Evolutionary conservation across 2,113 vertebrate species (phyloP).

Genomic region (Odobenus rosmarus): DNA sequence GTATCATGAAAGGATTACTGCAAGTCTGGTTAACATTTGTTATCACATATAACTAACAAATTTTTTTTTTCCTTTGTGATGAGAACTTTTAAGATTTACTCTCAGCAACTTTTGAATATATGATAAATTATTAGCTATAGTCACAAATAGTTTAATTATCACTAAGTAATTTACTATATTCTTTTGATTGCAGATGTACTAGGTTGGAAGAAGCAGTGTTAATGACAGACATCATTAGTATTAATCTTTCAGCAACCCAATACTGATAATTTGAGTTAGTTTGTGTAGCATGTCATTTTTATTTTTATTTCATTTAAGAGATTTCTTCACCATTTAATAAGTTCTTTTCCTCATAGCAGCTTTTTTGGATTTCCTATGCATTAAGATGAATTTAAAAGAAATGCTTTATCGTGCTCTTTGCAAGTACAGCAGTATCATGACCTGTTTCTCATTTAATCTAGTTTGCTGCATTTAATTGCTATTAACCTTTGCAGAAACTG

Average conservation of each 20-base stretch:
- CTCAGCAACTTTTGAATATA: background rate
- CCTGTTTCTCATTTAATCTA: slow-evolving; percentile 91
- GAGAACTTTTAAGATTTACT: background rate
- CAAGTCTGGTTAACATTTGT: background rate
- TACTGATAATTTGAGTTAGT: slow-evolving; percentile 57
- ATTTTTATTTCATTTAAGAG: slow-evolving; percentile 64
- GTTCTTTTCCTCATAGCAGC: slow-evolving; percentile 30
- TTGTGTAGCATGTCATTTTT: slow-evolving; percentile 58
- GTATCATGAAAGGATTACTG: background rate
- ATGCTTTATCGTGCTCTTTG: slow-evolving; percentile 88
- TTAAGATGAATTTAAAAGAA: slow-evolving; percentile 82
- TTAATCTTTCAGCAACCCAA: slow-evolving; percentile 36
- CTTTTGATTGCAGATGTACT: background rate
- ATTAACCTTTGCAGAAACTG: slow-evolving; percentile 93
- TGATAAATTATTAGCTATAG: background rate
- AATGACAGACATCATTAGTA: background rate
- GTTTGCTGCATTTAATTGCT: slow-evolving; percentile 93
- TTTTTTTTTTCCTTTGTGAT: background rate
- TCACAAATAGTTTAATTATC: slow-evolving; percentile 2
- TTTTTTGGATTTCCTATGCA: slow-evolving; percentile 45
- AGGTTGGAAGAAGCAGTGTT: background rate
- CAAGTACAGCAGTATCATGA: slow-evolving; percentile 89
- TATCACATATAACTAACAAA: background rate
- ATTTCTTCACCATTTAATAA: slow-evolving; percentile 66
- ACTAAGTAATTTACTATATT: background rate